Evolutionary conservation across 2,888 invertebrate species (phyloP).

Genomic region (Mythimna pallens): DNA sequence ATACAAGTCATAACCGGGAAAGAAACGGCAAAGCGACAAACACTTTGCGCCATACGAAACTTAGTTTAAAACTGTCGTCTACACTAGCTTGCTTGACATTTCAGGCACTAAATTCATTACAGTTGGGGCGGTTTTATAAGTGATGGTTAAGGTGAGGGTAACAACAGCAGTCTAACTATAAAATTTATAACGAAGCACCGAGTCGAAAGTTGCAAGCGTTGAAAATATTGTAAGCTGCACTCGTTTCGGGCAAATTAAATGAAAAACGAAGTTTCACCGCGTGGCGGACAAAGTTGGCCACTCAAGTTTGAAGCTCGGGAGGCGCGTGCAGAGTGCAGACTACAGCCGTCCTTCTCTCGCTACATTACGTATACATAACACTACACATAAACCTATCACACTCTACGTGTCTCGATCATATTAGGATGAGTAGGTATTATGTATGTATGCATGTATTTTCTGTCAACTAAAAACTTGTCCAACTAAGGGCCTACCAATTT

Average conservation of each 20-base stretch:
- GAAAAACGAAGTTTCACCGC: conserved; percentile 88
- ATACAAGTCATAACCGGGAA: conserved; percentile 38
- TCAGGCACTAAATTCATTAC: conserved; percentile 74
- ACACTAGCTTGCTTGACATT: conserved; percentile 70
- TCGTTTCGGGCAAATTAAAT: conserved; percentile 90
- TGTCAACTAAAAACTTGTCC: neutral
- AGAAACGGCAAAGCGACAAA: conserved; percentile 55
- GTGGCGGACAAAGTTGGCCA: conserved; percentile 86
- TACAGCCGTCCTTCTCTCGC: conserved; percentile 59
- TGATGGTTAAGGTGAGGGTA: conserved; percentile 65
- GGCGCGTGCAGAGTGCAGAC: conserved; percentile 73
- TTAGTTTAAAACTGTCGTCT: conserved; percentile 68
- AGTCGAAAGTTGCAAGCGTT: conserved; percentile 86
- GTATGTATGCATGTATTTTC: neutral
- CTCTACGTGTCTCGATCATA: conserved; percentile 19
- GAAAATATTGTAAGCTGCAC: conserved; percentile 89
- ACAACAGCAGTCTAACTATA: conserved; percentile 76
- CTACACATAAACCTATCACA: conserved; percentile 34
- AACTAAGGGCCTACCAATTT: neutral
- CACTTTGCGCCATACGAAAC: conserved; percentile 59
- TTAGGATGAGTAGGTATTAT: conserved; percentile 5
- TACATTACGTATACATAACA: conserved; percentile 60
- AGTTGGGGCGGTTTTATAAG: conserved; percentile 69
- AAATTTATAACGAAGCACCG: conserved; percentile 86
- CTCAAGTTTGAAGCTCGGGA: conserved; percentile 84